Percentiles rank a stretch among this genome's conserved stretches.
Conservation (phyloP, 1,140 invertebrate genomes). For the Drosophila ficusphila region DNA sequence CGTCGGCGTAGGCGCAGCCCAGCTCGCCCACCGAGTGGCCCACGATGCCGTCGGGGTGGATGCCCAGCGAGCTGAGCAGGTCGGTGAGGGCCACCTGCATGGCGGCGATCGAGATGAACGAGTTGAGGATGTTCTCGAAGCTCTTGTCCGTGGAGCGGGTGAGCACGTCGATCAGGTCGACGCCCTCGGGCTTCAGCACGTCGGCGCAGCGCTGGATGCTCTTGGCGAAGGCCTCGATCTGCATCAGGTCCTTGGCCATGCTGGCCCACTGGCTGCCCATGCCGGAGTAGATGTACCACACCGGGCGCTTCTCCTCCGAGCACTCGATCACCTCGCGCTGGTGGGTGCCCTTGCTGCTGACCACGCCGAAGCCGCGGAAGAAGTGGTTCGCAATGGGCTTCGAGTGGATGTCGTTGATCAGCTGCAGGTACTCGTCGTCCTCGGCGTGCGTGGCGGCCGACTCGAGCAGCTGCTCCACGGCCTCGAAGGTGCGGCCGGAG, state of each 20-base stretch:
- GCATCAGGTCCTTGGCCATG: constrained; percentile 94
- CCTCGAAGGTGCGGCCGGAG: constrained; percentile 94
- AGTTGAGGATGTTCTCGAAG: constrained; percentile 93
- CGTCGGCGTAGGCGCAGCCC: constrained; percentile 98
- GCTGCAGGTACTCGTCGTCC: constrained; percentile 91
- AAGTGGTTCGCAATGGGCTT: constrained; percentile 89
- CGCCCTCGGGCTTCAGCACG: constrained; percentile 89
- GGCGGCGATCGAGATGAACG: constrained; percentile 96
- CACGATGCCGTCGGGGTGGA: constrained; percentile 96
- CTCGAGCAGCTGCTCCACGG: constrained; percentile 89
- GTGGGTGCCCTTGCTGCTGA: constrained; percentile 85
- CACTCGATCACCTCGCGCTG: constrained; percentile 82
- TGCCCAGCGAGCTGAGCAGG: constrained; percentile 90
- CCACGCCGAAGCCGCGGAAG: constrained; percentile 91
- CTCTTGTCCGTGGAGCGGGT: constrained; percentile 90
- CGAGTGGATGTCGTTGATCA: constrained; percentile 91
- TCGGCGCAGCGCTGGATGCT: constrained; percentile 91
- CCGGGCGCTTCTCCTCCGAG: constrained; percentile 88
- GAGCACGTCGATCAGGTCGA: constrained; percentile 93
- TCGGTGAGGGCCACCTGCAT: constrained; percentile 97
- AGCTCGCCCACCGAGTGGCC: constrained; percentile 98
- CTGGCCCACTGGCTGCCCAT: constrained; percentile 99
- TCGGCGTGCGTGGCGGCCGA: constrained; percentile 86
- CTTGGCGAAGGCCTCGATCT: constrained; percentile 91
- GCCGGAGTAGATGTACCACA: constrained; percentile 98